phyloP scores from a whole-genome alignment of 1,140 invertebrate species.

The Cylas formicarius region DNA sequence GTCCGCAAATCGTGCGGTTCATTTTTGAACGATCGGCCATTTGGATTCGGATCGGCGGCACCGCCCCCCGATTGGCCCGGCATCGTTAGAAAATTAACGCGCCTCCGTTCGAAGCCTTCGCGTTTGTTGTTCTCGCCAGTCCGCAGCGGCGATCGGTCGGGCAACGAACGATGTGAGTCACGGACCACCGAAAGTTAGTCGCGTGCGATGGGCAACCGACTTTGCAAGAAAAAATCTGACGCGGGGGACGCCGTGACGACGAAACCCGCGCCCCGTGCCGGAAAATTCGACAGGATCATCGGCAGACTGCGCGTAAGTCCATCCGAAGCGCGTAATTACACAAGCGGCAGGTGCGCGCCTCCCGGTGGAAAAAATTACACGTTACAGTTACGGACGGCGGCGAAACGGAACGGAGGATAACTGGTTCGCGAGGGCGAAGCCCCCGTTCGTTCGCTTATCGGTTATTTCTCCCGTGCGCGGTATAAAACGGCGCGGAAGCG shows the following conservation, averaged over 20 bases:
- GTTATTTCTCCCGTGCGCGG: neutral
- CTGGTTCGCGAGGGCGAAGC: neutral
- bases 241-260: constrained; percentile 11
- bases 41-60: too few relatives aligned
- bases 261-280: constrained; percentile 12
- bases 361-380: neutral
- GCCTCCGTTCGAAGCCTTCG: too few relatives aligned
- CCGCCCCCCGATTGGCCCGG: too few relatives aligned
- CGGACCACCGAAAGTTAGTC: too few relatives aligned
- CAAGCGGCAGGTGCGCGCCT: neutral
- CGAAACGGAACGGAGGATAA: neutral
- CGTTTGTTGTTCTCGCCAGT: too few relatives aligned
- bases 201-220: constrained; percentile 18
- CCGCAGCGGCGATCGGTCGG: too few relatives aligned
- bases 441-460: neutral
- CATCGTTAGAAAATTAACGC: too few relatives aligned
- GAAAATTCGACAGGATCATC: constrained; percentile 20
- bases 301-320: constrained; percentile 23
- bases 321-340: too few relatives aligned
- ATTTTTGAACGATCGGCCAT: too few relatives aligned
- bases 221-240: constrained; percentile 23
- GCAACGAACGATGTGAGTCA: too few relatives aligned
- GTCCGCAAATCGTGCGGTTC: too few relatives aligned
- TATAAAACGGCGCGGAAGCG: neutral
- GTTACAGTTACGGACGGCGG: neutral